A percentile compares a stretch with the other conserved stretches of the same genome.
Evolutionary conservation across 2,888 invertebrate genomes (phyloP).

Genomic region (Scaptomyza polygonia): DNA sequence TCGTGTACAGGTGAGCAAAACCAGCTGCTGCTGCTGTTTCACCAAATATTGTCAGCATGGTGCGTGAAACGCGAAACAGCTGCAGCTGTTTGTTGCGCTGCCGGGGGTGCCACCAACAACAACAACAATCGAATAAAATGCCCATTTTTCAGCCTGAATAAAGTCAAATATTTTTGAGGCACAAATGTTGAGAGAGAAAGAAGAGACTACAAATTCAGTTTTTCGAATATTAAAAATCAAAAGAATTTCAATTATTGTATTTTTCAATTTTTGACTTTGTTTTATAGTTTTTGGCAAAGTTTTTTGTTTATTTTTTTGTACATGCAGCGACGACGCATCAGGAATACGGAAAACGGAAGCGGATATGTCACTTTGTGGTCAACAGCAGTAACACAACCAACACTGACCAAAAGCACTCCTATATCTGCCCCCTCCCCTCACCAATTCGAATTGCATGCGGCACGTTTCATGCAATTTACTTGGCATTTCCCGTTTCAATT

Average conservation of each 20-base stretch:
- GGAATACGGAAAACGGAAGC: conserved; percentile 59
- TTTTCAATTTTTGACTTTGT: too few relatives aligned
- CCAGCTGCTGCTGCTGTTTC: conserved; percentile 9
- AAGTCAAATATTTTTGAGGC: conserved; percentile 1
- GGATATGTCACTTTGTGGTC: conserved; percentile 77
- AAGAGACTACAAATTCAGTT: neutral
- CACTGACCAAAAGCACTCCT: conserved; percentile 22
- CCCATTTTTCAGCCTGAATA: conserved; percentile 29
- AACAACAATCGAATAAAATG: conserved; percentile 7
- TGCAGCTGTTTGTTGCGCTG: conserved; percentile 14
- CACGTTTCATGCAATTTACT: conserved; percentile 79
- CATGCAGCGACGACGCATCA: conserved; percentile 44
- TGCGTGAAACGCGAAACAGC: conserved; percentile 13
- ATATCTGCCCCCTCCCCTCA: too few relatives aligned
- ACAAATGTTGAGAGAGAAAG: conserved; percentile 18
- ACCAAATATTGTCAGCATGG: conserved; percentile 31
- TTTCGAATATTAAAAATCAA: too few relatives aligned
- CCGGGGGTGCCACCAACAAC: neutral
- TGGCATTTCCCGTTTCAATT: conserved; percentile 77
- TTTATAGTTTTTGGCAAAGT: too few relatives aligned
- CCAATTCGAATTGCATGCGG: conserved; percentile 16
- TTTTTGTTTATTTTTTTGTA: neutral
- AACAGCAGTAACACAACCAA: conserved; percentile 51
- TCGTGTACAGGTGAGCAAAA: conserved; percentile 26
- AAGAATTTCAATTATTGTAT: too few relatives aligned